Evolutionary conservation across 2,113 vertebrate genomes (phyloP).

Genomic region (Clarias gariepinus): DNA sequence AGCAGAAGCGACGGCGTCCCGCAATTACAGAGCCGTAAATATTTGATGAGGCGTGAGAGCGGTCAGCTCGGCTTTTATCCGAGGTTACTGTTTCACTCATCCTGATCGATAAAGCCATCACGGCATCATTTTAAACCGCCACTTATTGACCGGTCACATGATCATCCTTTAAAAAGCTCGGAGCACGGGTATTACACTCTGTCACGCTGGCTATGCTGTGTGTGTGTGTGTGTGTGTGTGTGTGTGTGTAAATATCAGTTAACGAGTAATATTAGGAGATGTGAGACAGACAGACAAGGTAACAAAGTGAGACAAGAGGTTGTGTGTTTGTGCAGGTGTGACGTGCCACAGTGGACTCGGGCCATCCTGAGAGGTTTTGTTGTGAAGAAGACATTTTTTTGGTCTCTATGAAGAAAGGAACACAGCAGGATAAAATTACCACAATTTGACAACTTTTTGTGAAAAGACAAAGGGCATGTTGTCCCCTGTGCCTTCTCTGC

Average conservation of each 20-base stretch:
- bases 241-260: background rate
- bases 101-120: slow-evolving; percentile 14
- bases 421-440: background rate
- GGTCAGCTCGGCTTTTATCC: background rate
- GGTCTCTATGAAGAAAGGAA: background rate
- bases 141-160: background rate
- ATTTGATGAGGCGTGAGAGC: slow-evolving; percentile 1
- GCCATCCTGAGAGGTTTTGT: background rate
- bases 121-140: background rate
- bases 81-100: slow-evolving; percentile 7
- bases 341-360: background rate
- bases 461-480: background rate
- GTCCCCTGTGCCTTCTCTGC: too few species aligned
- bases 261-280: background rate
- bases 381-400: background rate
- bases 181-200: background rate
- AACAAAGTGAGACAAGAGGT: background rate
- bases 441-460: background rate
- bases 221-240: slow-evolving; percentile 2
- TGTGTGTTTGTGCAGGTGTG: background rate
- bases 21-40: background rate
- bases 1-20: background rate
- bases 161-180: background rate
- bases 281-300: background rate
- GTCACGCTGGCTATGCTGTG: background rate